Conservation (phyloP, 1,140 invertebrate species). For the Drosophila virilis region DNA sequence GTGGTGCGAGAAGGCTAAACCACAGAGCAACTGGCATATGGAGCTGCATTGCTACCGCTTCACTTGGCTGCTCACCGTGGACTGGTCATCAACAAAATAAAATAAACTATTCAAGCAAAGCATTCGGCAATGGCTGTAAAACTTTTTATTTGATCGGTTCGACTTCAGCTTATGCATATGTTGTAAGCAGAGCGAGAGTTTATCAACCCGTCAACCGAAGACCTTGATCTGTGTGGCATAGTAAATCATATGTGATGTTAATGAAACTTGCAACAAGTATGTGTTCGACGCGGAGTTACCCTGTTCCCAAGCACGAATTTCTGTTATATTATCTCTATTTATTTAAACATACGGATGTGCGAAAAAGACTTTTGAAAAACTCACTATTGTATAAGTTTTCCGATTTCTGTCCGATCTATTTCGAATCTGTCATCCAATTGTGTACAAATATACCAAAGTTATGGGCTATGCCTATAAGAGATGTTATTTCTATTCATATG, state of each 20-base stretch:
- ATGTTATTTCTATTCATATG: too few species aligned
- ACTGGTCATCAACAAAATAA: constrained; percentile 29
- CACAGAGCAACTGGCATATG: constrained; percentile 2
- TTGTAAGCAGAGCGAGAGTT: constrained; percentile 34
- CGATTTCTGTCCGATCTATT: too few species aligned
- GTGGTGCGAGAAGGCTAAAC: constrained; percentile 11
- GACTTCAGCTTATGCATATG: constrained; percentile 20
- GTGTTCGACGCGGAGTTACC: background rate
- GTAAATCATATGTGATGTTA: background rate
- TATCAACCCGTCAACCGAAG: constrained; percentile 30
- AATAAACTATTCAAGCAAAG: background rate
- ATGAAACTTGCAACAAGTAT: background rate
- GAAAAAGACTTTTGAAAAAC: too few species aligned
- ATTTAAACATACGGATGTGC: too few species aligned
- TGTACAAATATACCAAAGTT: too few species aligned
- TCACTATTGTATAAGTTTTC: too few species aligned
- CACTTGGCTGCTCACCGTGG: constrained; percentile 25
- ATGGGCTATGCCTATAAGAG: too few species aligned
- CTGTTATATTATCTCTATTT: too few species aligned
- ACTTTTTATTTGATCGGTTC: constrained; percentile 6
- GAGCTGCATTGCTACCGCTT: constrained; percentile 38
- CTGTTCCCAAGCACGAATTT: background rate
- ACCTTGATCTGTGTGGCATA: constrained; percentile 45
- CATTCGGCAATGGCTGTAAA: constrained; percentile 9
- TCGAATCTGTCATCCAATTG: too few species aligned